Base-by-base conservation (phyloP, 2,888 invertebrate genomes). In the Xestia rhomboidea region DNA sequence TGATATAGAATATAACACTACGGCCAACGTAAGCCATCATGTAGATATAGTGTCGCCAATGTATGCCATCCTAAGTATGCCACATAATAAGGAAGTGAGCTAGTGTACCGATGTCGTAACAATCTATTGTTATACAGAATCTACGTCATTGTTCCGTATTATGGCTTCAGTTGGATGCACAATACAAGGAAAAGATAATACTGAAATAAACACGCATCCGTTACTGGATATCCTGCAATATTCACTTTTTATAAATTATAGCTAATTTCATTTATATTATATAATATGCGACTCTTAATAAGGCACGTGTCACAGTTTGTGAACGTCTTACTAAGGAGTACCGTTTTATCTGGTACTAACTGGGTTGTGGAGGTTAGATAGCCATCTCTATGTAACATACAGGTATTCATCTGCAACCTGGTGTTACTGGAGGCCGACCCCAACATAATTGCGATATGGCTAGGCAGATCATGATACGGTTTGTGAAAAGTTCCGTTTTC, bases 81-180 rank as follows among this genome's bases (percentile, higher is more conserved):
- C 38, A 34, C 30, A 41, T 68, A 27, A 27, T 63, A 64, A 54
- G 27, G 15, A 76, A 81, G 62, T 5, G 10, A 62, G 62, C 41
- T 7, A 54, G 57, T 51, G 27, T 66, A n/a, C n/a, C 34, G n/a
- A 64, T 72, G 73, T 8, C 67, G 24, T 72, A 72, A 68, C 30
- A 38, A 51, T 51, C 30, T 72, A 72, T 49, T 72, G 49, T 51
- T 49, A 46, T 24, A 46, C 11, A 67, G 4, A 54, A 54, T 21
- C 68, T 60, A 46, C 63, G 71, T 54, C 83, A 66, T 27, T 49
- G 27, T 30, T 69, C 49, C 66, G 11, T 68, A 15, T 27, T 82
- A 82, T 18, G 82, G 82, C 82, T 82, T 46, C 68, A 49, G 54
- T 21, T 54, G 24, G 34, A 68, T 70, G 30, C 60, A 68, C 21